Evolutionary conservation across 2,113 vertebrate genomes (phyloP).

Genomic region (Nesoenas mayeri): DNA sequence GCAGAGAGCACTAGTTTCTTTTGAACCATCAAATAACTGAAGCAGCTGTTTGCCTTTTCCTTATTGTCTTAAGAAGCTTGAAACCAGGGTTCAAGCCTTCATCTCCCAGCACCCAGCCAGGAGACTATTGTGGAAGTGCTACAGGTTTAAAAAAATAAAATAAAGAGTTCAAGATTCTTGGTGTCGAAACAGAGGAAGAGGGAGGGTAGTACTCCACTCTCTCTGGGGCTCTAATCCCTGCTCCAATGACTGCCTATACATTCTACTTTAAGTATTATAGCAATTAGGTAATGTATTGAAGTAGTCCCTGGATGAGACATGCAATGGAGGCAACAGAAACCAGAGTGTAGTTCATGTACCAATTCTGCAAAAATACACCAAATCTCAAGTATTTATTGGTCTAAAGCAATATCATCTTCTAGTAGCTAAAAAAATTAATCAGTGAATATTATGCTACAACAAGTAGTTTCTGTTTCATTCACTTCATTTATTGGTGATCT

Average conservation of each 20-base stretch:
- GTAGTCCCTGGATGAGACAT: background rate
- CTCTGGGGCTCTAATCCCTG: background rate
- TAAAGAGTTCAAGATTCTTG: background rate
- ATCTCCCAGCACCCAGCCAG: background rate
- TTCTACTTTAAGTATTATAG: background rate
- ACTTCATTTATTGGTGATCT: background rate
- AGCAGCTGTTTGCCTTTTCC: background rate
- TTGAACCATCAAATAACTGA: background rate
- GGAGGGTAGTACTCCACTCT: accelerated
- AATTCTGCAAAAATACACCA: background rate
- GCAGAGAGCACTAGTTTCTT: background rate
- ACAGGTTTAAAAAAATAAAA: background rate
- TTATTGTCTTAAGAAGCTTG: background rate
- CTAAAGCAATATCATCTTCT: background rate
- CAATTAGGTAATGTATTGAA: background rate
- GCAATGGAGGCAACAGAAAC: background rate
- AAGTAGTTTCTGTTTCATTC: background rate
- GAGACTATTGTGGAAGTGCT: background rate
- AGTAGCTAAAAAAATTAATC: background rate
- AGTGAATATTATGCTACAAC: background rate
- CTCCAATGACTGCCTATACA: background rate
- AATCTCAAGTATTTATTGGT: background rate
- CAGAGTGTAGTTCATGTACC: background rate
- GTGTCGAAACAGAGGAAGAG: background rate
- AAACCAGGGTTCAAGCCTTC: background rate